Evolutionary conservation across 1,140 invertebrate species (phyloP).

Genomic region (Macrobrachium nipponense): DNA sequence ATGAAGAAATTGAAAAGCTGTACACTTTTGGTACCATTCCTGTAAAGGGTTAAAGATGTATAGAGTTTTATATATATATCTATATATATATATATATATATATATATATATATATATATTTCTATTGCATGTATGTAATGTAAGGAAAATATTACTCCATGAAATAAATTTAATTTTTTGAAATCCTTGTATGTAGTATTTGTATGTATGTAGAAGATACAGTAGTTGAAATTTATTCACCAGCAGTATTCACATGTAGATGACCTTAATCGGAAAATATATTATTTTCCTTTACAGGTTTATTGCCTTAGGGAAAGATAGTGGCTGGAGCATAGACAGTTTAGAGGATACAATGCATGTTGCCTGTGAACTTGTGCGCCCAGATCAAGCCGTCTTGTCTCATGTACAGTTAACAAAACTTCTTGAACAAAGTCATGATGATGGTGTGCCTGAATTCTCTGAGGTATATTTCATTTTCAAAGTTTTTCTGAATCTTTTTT

Average conservation of each 20-base stretch:
- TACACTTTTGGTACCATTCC: no score
- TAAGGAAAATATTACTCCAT: no score
- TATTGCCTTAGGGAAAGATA: slow-evolving; percentile 75
- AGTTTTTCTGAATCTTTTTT: not conserved
- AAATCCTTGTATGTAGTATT: no score
- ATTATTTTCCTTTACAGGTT: slow-evolving; percentile 69
- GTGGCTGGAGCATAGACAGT: slow-evolving; percentile 77
- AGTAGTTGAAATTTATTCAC: not conserved
- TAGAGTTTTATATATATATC: no score
- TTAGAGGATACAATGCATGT: slow-evolving; percentile 77
- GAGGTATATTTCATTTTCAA: slow-evolving; percentile 44
- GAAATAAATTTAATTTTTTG: no score
- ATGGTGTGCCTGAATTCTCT: slow-evolving; percentile 50
- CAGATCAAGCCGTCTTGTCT: slow-evolving; percentile 80
- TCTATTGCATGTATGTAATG: no score
- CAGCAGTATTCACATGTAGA: not conserved
- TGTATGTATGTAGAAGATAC: not conserved
- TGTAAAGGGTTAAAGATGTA: no score
- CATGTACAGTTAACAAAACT: slow-evolving; percentile 72
- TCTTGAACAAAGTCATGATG: slow-evolving; percentile 56
- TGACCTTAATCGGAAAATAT: not conserved
- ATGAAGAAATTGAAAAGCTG: no score
- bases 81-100: no score
- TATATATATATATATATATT: no score
- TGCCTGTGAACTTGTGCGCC: slow-evolving; percentile 75